phyloP scores from a whole-genome alignment of 2,113 vertebrate genomes.

The Todiramphus saurophagus region DNA sequence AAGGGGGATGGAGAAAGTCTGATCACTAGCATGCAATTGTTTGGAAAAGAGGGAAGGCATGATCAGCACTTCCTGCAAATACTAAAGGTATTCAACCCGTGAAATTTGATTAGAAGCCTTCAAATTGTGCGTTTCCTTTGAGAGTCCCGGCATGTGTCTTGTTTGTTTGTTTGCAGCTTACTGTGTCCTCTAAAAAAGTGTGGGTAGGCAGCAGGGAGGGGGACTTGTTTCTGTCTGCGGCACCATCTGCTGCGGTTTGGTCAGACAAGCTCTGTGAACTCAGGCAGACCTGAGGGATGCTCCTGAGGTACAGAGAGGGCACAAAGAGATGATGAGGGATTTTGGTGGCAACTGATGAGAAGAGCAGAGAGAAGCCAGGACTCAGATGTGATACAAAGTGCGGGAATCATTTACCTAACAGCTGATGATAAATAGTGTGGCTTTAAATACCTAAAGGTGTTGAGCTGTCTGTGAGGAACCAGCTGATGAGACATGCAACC shows the following conservation, averaged over 20 bases:
- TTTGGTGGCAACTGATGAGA: neutral
- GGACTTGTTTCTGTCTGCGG: neutral
- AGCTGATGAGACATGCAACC: neutral
- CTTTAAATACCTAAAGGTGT: neutral
- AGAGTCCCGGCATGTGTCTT: neutral
- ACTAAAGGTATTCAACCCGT: neutral
- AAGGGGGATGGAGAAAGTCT: neutral
- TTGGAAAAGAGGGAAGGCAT: neutral
- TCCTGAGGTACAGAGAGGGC: neutral
- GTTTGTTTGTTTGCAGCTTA: neutral
- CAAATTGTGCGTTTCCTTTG: neutral
- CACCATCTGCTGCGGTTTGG: neutral
- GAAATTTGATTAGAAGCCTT: neutral
- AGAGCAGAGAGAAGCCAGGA: neutral
- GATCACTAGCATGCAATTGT: accelerated
- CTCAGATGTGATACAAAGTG: neutral
- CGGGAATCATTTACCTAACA: accelerated
- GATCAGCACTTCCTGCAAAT: neutral
- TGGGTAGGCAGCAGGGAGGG: neutral
- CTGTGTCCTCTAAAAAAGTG: neutral
- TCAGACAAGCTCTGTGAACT: neutral
- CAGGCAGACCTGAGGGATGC: neutral
- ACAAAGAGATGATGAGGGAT: neutral
- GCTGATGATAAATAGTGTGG: neutral
- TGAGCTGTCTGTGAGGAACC: neutral